Base-by-base conservation (phyloP, 2,113 vertebrate species). In the Lichenostomus cassidix region DNA sequence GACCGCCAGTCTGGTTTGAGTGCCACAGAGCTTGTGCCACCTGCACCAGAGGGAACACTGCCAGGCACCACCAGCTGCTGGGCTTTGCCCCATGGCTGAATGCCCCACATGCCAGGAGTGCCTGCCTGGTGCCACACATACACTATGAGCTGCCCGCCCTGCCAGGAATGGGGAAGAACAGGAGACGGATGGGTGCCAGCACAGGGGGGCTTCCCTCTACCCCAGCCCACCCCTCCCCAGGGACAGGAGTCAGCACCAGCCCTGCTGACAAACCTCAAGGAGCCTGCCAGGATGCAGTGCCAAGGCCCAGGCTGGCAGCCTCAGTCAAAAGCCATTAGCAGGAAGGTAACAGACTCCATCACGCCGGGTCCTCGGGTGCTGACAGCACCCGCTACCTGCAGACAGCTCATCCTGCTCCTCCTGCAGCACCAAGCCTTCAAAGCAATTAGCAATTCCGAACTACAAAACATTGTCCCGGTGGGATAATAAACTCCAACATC, bases 401-500 rank as follows among this genome's bases (percentile, higher is more conserved):
- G 21, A 86, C 93, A 97, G 96, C 96, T 20, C 83, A 10, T 41
- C 92, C 92, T 60, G 49, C 87, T 90, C 85, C 64, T 91, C 31
- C 64, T 2, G 4, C 92, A 88, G 94, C 93, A 91, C 92, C 4
- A 0, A 94, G 96, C 89, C 90, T 97, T 89, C 49, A 50, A 86
- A 97, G 97, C 97, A 98, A 98, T 98, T 98, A 98, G 97, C 95
- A 95, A 98, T 98, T 98, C 97, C 33, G 12, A 96, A 87, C 97
- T 44, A 97, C 96, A 96, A 97, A 97, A 98, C 59, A 39, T 94
- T 46, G 88, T 97, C 98, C 97, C 94, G 11, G 97, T 97, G 97
- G 97, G 97, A 97, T 97, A 97, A 98, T 98, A 97, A 97, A 98
- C 97, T 97, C 96, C 94, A 98, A 97, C 98, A 98, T 98, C 98